phyloP scores from a whole-genome alignment of 2,888 invertebrate genomes.

The Heliconius cydno region DNA sequence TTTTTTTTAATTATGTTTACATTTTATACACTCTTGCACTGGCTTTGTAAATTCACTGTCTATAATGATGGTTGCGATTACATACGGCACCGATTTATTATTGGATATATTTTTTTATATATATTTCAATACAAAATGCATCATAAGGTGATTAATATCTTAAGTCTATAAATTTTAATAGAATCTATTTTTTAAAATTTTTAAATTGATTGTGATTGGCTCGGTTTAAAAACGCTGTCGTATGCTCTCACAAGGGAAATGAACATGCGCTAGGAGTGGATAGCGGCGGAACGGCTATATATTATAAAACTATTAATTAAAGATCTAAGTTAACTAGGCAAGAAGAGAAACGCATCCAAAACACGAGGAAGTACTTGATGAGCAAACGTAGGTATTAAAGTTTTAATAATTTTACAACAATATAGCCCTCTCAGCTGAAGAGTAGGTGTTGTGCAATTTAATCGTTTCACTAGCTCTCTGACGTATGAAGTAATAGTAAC shows the following conservation, averaged over 20 bases:
- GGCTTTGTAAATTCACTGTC: conserved; percentile 70
- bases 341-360: conserved; percentile 75
- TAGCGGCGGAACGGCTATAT: conserved; percentile 58
- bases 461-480: conserved; percentile 61
- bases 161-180: conserved; percentile 41
- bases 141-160: conserved; percentile 37
- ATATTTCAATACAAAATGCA: conserved; percentile 30
- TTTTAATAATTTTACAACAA: conserved; percentile 69
- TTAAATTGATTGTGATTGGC: conserved; percentile 40
- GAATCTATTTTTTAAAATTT: conserved; percentile 39
- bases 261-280: conserved; percentile 60
- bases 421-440: conserved; percentile 66
- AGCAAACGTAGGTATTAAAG: conserved; percentile 71
- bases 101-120: conserved; percentile 12
- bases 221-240: conserved; percentile 49
- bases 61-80: conserved; percentile 63
- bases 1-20: conserved; percentile 12
- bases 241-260: conserved; percentile 63
- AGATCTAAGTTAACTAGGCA: conserved; percentile 65
- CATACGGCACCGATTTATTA: conserved; percentile 47
- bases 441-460: conserved; percentile 64
- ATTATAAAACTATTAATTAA: conserved; percentile 67
- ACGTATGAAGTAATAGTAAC: conserved; percentile 77
- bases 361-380: conserved; percentile 77
- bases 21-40: conserved; percentile 51